Evolutionary conservation across 2,797 vertebrate species (phyloP).

Genomic region (Leptodactylus fallax): DNA sequence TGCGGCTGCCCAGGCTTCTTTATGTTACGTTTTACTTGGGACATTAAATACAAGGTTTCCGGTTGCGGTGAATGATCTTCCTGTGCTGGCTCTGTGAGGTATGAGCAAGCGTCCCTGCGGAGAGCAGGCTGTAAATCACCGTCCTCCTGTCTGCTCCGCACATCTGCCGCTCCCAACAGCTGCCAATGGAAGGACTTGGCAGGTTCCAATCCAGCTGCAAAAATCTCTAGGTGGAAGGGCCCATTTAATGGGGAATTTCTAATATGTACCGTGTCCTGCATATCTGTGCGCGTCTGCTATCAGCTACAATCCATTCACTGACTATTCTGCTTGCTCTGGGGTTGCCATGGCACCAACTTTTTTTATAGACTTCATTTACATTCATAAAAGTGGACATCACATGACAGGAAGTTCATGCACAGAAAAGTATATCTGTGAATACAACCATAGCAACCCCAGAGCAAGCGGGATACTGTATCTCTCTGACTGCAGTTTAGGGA

Average conservation of each 20-base stretch:
- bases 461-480: background rate
- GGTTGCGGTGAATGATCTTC: background rate
- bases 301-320: no score
- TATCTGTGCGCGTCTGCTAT: no score
- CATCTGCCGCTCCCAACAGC: background rate
- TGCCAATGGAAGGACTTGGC: background rate
- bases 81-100: background rate
- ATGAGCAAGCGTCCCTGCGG: background rate
- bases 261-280: background rate
- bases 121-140: background rate
- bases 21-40: background rate
- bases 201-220: background rate
- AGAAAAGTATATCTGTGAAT: no score
- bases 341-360: background rate
- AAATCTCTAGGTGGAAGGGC: background rate
- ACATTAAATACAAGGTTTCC: background rate
- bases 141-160: background rate
- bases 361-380: background rate
- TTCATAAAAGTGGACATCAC: background rate
- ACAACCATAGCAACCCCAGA: background rate
- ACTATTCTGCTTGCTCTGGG: background rate
- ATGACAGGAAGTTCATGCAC: no score
- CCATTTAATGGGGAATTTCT: no score
- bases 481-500: no score
- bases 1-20: background rate